Base-by-base conservation (phyloP, 2,888 invertebrate genomes). In the Ypsolopha scabrella region DNA sequence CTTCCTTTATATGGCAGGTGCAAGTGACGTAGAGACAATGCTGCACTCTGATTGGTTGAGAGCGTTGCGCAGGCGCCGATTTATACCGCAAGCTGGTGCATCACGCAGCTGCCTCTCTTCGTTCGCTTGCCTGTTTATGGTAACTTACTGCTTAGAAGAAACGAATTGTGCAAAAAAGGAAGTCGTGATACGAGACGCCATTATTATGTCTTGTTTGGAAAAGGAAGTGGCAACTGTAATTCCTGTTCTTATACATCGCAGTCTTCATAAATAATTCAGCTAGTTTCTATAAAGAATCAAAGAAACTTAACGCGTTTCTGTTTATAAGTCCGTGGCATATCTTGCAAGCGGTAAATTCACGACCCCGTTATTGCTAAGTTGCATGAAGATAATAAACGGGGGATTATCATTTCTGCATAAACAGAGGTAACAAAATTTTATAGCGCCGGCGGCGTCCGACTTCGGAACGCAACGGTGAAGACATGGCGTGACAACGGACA, bases 1-100 rank as follows among this genome's bases (percentile, higher is more conserved):
- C 77, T 80, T 81, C 82, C 80, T 78, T 69, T 67, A 57, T 54
- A 50, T 58, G 72, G 75, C 82, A 82, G 82, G 81, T 82, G 82
- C 75, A 65, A 67, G 66, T 63, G 61, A 65, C 65, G 61, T 55
- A 58, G 60, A 58, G 62, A 62, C 61, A 60, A 58, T 60, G 60
- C 54, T 56, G 66, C 58, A 53, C 55, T 52, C 60, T 65, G 57
- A 75, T 77, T 75, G 71, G 74, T 59, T 52, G 63, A 53, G 41
- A 54, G 58, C 61, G 68, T 70, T 71, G 75, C 75, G 70, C 75
- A 60, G 63, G 60, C 78, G 73, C 69, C 64, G 76, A 75, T 78
- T 74, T 76, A 75, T 58, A 49, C 13, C 47, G 24, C 58, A 58
- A 57, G 59, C 59, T 59, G 57, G 55, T 41, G 48, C 47, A 50